Evolutionary conservation across 1,140 invertebrate genomes (phyloP), one percentile per base, ranked within the genome.

Genomic region (Melanaphis sacchari): DNA sequence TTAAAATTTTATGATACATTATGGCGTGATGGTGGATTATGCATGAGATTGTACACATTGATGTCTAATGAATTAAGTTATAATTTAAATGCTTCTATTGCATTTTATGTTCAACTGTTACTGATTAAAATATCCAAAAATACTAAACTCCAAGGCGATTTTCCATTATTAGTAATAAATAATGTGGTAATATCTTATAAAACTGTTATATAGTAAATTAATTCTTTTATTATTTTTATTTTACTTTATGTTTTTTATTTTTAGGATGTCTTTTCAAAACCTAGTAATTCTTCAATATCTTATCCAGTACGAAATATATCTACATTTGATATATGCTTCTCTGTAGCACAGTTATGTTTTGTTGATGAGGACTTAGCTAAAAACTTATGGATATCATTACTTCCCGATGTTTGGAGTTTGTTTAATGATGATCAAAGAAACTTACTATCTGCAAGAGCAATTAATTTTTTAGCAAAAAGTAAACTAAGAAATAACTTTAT

Each of bases 71-170:
- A 84, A 40, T 18, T 84, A 52, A n/a, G 36, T 84, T 82, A 52
- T 84, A 43, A 85, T 21, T 31, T 82, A 49, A 81, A 93, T 24
- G 26, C 41, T 93, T 85, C 91, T 54, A 15, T 84, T 38, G 91
- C 91, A 54, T 52, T 84, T 85, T 85, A 93, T 84, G 15, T 93
- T 54, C 81, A 93, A 85, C n/a, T 85, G 21, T 54, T 93, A 82
- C n/a, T 93, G 1, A 38, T 54, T 22, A 38, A 49, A 11, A 40
- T 84, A 52, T 85, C 81, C 6, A 93, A 41, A 93, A 52, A 84
- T 40, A 93, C n/a, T 24, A 54, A 52, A n/a, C 46, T 85, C 5
- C 22, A 41, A 54, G 91, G 91, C 31, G 21, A 93, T 52, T 93
- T 93, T 85, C 26, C 46, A n/a, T 84, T 93, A 38, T 41, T 84